These are phyloP conservation scores for Crossaster papposus DNA, from an alignment of 53 echinoderm and acorn worm genomes.

Conservation along the genomic window DNA sequence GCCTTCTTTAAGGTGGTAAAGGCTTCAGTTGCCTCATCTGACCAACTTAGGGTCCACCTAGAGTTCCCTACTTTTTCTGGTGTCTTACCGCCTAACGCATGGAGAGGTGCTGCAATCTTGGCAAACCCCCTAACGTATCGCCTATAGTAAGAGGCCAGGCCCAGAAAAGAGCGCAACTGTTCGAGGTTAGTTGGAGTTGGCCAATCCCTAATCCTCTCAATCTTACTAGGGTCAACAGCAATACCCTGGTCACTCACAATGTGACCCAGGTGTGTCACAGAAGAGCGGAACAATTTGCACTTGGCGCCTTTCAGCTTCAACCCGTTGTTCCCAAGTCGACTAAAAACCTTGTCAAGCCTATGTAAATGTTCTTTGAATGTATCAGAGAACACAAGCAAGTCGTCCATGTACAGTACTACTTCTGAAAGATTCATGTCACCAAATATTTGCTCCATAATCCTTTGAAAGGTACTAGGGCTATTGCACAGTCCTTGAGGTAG, in stretches of 20 bases:
- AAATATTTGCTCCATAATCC: not conserved
- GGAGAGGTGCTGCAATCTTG: constrained; percentile 49
- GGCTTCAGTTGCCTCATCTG: constrained; percentile 39
- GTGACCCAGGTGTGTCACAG: constrained; percentile 9
- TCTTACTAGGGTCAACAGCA: constrained; percentile 43
- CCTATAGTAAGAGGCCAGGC: constrained; percentile 52
- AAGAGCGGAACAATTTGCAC: not conserved
- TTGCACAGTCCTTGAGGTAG: too few relatives aligned
- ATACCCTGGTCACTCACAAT: constrained; percentile 34
- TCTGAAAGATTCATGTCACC: not conserved
- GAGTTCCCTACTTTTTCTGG: constrained; percentile 19
- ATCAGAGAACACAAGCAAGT: not conserved
- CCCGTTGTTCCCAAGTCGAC: not conserved
- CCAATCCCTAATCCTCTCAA: constrained; percentile 37
- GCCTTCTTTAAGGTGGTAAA: constrained; percentile 24
- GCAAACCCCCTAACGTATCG: constrained; percentile 45
- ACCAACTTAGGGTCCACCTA: constrained; percentile 8
- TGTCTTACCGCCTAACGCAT: constrained; percentile 15
- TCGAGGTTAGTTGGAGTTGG: constrained; percentile 24
- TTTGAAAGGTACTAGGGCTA: too few relatives aligned
- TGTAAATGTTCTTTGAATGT: not conserved
- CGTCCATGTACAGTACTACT: too few relatives aligned
- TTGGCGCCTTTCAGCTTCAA: constrained; percentile 22
- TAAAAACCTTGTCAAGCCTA: not conserved
- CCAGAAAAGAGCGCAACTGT: constrained; percentile 46